These are phyloP conservation scores for Peucedramus taeniatus DNA, from an alignment of 2,113 vertebrate species.

Conservation along the genomic window DNA sequence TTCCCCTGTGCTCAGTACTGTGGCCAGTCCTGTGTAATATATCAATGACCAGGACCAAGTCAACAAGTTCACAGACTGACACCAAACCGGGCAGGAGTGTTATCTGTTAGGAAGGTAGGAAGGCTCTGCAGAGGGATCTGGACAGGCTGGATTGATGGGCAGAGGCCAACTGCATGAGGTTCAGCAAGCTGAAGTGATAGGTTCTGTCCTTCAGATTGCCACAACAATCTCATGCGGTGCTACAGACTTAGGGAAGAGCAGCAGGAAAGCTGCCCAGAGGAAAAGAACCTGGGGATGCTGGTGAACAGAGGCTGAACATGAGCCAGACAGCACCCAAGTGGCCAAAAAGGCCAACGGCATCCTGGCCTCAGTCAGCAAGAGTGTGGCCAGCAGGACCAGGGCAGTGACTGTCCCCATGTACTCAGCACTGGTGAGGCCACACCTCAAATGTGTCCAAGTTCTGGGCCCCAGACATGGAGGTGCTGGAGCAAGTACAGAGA, in stretches of 20 bases:
- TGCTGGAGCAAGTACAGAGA: rapidly evolving
- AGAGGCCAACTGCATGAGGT: not conserved
- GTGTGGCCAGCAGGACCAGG: not conserved
- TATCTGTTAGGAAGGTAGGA: not conserved
- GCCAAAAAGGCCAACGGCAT: not conserved
- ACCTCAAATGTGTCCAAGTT: rapidly evolving
- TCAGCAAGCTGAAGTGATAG: not conserved
- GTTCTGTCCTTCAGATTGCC: not conserved
- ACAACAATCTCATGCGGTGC: not conserved
- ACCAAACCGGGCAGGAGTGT: not conserved
- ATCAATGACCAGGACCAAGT: not conserved
- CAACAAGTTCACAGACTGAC: not conserved
- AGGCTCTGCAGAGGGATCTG: not conserved
- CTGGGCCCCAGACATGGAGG: rapidly evolving
- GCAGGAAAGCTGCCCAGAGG: not conserved
- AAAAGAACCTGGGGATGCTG: not conserved
- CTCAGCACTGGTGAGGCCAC: rapidly evolving
- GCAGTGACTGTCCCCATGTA: not conserved
- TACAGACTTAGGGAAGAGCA: not conserved
- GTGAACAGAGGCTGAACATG: not conserved
- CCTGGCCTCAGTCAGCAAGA: not conserved
- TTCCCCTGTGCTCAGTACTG: not conserved
- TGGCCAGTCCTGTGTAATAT: not conserved
- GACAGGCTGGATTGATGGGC: not conserved
- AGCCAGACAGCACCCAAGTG: not conserved